These are phyloP conservation scores for Temnothorax unifasciatus DNA, from an alignment of 2,888 invertebrate species.

Conservation along the genomic window DNA sequence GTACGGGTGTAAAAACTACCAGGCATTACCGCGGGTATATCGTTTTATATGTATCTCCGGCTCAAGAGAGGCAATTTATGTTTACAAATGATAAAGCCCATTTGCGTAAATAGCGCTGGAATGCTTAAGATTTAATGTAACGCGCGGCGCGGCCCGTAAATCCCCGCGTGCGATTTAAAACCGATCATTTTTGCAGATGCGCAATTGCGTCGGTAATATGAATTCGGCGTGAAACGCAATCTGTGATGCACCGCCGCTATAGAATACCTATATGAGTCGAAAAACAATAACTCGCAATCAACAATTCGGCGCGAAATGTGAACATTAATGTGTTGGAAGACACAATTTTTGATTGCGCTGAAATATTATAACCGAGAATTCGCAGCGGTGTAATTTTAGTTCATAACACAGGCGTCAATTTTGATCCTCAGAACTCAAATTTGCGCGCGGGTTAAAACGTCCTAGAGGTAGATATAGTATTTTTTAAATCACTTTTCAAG, in stretches of 20 bases:
- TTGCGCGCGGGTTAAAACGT: too few species aligned
- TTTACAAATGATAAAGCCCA: conserved; percentile 45
- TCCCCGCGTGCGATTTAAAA: conserved; percentile 22
- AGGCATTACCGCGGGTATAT: conserved; percentile 42
- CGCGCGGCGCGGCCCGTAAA: not conserved
- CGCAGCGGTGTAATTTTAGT: conserved; percentile 23
- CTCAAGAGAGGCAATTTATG: conserved; percentile 37
- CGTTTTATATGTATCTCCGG: conserved; percentile 39
- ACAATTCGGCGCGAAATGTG: conserved; percentile 17
- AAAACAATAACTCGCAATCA: conserved; percentile 28
- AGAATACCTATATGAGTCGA: not conserved
- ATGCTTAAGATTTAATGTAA: conserved; percentile 43
- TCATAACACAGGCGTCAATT: not conserved
- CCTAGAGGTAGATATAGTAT: too few species aligned
- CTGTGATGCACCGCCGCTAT: not conserved
- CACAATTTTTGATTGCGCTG: not conserved
- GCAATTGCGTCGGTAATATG: conserved; percentile 16
- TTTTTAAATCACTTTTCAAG: too few species aligned
- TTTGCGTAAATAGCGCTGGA: conserved; percentile 52
- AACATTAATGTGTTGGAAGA: not conserved
- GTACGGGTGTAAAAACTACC: conserved; percentile 46
- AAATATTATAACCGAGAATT: not conserved
- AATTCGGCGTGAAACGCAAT: conserved; percentile 22
- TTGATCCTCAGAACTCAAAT: too few species aligned
- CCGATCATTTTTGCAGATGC: not conserved